Conservation (phyloP, 2,888 invertebrate species). For the Leptinotarsa rubiginosa region DNA sequence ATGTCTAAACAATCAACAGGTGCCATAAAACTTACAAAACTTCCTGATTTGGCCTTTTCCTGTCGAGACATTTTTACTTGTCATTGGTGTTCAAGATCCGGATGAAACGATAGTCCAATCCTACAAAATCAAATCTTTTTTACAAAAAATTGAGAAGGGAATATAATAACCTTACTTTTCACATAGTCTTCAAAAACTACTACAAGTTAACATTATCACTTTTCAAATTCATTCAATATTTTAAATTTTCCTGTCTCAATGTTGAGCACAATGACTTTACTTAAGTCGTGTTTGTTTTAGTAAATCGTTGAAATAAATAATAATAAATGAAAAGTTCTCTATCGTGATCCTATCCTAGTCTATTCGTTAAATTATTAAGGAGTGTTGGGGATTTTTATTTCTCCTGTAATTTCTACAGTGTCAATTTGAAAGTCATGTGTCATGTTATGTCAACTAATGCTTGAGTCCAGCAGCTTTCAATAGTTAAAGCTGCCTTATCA, state of each 20-base stretch:
- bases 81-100: constrained; percentile 20
- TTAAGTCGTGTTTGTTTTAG: neutral
- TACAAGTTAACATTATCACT: constrained; percentile 1
- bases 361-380: too few relatives aligned
- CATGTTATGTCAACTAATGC: too few relatives aligned
- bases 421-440: too few relatives aligned
- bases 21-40: constrained; percentile 71
- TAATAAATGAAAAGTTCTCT: neutral
- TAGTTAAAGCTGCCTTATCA: too few relatives aligned
- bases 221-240: constrained; percentile 3
- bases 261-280: neutral
- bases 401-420: too few relatives aligned
- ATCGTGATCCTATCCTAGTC: too few relatives aligned
- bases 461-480: too few relatives aligned
- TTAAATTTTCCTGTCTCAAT: neutral
- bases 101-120: constrained; percentile 1
- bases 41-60: constrained; percentile 73
- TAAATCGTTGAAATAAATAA: neutral
- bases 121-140: neutral
- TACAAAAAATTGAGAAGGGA: neutral
- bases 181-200: constrained; percentile 1
- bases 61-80: constrained; percentile 70
- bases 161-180: constrained; percentile 16
- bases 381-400: too few relatives aligned
- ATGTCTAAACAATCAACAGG: constrained; percentile 17